These are phyloP conservation scores for Coluber constrictor DNA, from an alignment of 2,797 vertebrate species.

Conservation along the genomic window DNA sequence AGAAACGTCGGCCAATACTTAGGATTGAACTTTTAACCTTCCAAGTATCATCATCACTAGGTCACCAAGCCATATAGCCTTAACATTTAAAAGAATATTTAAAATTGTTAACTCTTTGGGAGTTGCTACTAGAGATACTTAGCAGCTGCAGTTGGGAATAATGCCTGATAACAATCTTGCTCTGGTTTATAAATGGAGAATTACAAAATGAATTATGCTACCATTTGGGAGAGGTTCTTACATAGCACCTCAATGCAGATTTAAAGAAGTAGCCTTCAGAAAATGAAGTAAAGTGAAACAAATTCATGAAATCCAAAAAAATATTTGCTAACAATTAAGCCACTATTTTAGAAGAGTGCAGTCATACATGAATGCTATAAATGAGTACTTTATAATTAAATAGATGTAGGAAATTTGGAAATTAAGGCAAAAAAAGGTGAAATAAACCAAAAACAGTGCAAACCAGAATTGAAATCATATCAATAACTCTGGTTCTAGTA, in stretches of 20 bases:
- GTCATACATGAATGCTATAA: neutral
- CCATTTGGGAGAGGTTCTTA: neutral
- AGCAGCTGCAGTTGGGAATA: neutral
- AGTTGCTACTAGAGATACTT: neutral
- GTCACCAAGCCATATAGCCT: no score
- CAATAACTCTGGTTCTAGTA: neutral
- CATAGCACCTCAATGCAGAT: neutral
- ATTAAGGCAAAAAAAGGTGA: neutral
- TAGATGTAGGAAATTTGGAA: neutral
- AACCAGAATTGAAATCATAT: neutral
- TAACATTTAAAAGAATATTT: neutral
- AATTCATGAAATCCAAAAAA: neutral
- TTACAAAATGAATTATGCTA: neutral
- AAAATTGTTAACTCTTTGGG: neutral
- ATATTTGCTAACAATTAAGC: neutral
- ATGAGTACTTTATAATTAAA: neutral
- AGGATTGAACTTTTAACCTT: no score
- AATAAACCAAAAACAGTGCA: neutral
- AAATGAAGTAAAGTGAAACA: neutral
- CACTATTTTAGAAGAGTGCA: neutral
- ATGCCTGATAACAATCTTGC: neutral
- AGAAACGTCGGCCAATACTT: no score
- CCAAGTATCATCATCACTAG: no score
- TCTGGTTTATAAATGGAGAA: neutral
- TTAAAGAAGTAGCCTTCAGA: neutral